Evolutionary conservation across 2,888 invertebrate species (phyloP), one percentile per base, ranked within the genome.

Genomic region (Xylocampa areola): DNA sequence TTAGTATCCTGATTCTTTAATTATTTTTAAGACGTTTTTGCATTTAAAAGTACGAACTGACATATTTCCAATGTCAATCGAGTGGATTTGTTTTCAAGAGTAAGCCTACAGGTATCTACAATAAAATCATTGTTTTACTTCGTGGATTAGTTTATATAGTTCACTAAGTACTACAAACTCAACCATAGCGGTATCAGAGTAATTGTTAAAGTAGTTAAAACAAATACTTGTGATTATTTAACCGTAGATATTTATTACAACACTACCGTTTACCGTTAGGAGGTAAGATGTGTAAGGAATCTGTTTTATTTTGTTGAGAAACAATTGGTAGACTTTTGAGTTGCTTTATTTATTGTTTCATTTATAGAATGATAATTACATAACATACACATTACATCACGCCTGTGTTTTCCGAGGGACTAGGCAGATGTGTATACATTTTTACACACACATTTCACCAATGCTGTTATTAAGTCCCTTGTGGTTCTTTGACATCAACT

Each of bases 231-330:
- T 30, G 16, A 47, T 64, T 41, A 61, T 40, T 60, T 47, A 45
- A 51, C 37, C 16, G 45, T 21, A 43, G 21, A 37, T 30, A 60
- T 60, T 63, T 51, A 51, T 51, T 64, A 17, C 7, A 30, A 44
- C 13, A 47, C 27, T 25, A 40, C 10, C 23, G 27, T 47, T 43
- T 61, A 30, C 64, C 41, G 62, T 43, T 39, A 60, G 21, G 19
- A 2, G 10, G 19, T 23, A 60, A 27, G 19, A 2, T 10, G 19
- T 23, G 41, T 1, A 32, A 0, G 0, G 2, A 43, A 5, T n/a
- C 5, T 10, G 19, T 29, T 14, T 39, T 27, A 32, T 17, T 11
- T 7, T 10, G 4, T 6, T 33, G 25, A 0, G 2, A 25, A 21
- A 16, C 45, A 10, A 19, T 37, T 29, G 25, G 17, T 1, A 19